Base-by-base conservation (phyloP, 2,113 vertebrate genomes). In the Eupsittula cactorum region DNA sequence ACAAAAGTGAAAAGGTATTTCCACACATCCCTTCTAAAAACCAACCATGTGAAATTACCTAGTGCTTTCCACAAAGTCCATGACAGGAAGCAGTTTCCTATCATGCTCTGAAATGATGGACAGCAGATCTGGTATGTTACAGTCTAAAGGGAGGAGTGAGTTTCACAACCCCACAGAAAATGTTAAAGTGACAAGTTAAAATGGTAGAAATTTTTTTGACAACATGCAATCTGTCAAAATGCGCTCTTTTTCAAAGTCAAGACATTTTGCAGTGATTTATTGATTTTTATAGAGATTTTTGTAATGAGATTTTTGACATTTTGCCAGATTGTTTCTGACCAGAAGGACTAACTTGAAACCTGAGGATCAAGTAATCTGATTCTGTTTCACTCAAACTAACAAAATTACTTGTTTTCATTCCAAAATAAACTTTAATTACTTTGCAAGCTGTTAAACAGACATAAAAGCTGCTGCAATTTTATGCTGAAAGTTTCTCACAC, bases 211-310 rank as follows among this genome's bases (percentile, higher is more conserved):
- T 62, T 86, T 25, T 52, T 88, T 62, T 90, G 67, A 76, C 52
- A 80, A 37, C 16, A 49, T 69, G 18, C 53, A 92, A 82, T 90
- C 53, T 89, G 53, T 53, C 57, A 85, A 90, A 95, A 90, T 42
- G 31, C 10, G 17, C 4, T n/a, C 2, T 14, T 92, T 90, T 77
- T 85, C 39, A 47, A 90, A 88, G 35, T 55, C 27, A 50, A 81
- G 42, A 71, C 7, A 16, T 86, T 95, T 69, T 74, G 15, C 33
- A 41, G 29, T 44, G 71, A 44, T 81, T 62, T 93, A 86, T 81
- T 93, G 88, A 95, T 93, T 94, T 93, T 83, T 86, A 81, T 63
- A 39, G 86, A 90, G 27, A 90, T 92, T 90, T 93, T 35, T 74
- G 11, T 78, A 63, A 86, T 0, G 0, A 82, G 55, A 70, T 71